Base-by-base conservation (phyloP, 2,888 invertebrate species). In the Apantesis nais region DNA sequence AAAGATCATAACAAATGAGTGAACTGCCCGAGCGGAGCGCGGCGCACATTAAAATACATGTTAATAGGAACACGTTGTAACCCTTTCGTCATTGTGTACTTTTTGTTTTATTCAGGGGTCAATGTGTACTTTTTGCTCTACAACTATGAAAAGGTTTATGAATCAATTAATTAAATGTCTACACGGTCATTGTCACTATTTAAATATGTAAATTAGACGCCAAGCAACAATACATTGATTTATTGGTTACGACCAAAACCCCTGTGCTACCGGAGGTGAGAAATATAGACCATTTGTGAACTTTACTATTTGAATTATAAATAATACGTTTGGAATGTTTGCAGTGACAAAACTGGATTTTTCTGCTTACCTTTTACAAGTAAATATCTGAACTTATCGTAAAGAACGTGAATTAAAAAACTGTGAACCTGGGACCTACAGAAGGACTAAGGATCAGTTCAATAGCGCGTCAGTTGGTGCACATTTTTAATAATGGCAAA, bases 131-230 rank as follows among this genome's bases (percentile, higher is more conserved):
- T 92, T 93, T 91, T 91, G 89, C 89, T 88, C 75, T 83, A 85
- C 85, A 83, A 87, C 89, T 90, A 88, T 91, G 89, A 91, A 93
- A 92, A 91, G 93, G 89, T 93, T 94, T 94, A 93, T 93, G 91
- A 93, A 93, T 94, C 94, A 94, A 95, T 95, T 94, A 95, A 94
- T 94, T 94, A 95, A 93, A 94, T 90, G 94, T 92, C 89, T 90
- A 87, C 87, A 92, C 92, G 94, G 94, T 93, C 93, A 93, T 94
- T 94, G 94, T 94, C 90, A 87, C 86, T 89, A 86, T 90, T 90
- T 90, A 93, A 94, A 94, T 94, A 95, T 94, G 94, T 87, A 91
- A 93, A 94, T 94, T 89, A 90, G 89, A 83, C 76, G 82, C 87
- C 83, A 82, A 83, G 80, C 88, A 94, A 94, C 94, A 94, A 94